These are phyloP conservation scores for Chrysocyon brachyurus DNA, from an alignment of 2,797 vertebrate species.

Conservation along the genomic window DNA sequence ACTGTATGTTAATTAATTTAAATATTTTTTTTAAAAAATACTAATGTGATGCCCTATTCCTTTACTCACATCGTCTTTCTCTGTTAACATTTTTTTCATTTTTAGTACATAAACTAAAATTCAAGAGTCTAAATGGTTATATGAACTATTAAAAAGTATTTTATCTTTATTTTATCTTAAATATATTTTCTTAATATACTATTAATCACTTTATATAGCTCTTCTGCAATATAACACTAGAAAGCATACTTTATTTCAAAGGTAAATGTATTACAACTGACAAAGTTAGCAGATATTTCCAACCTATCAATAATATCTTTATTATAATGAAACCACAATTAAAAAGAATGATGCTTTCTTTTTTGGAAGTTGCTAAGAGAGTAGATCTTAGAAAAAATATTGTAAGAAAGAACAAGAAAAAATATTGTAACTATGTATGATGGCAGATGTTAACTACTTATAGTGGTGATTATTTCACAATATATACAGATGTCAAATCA, in stretches of 20 bases:
- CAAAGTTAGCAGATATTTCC: background rate
- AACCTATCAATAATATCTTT: background rate
- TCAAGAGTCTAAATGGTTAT: background rate
- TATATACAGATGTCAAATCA: no score
- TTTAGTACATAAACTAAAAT: background rate
- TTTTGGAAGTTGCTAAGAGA: background rate
- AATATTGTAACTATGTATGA: background rate
- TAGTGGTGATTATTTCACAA: no score
- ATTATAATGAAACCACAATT: background rate
- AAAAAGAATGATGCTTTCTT: background rate
- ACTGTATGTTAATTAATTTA: background rate
- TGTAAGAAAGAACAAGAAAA: background rate
- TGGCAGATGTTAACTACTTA: no score
- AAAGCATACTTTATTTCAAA: background rate
- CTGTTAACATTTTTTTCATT: no score
- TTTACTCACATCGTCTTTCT: no score
- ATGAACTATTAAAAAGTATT: constrained; percentile 11
- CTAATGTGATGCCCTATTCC: no score
- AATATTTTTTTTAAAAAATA: no score
- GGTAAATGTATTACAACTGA: background rate
- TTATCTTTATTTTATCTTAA: background rate
- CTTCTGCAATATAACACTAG: background rate
- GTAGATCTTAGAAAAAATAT: background rate
- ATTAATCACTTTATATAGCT: background rate
- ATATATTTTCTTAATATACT: background rate